These are phyloP conservation scores for Aphidoletes aphidimyza DNA, from an alignment of 2,888 invertebrate species.

Conservation along the genomic window DNA sequence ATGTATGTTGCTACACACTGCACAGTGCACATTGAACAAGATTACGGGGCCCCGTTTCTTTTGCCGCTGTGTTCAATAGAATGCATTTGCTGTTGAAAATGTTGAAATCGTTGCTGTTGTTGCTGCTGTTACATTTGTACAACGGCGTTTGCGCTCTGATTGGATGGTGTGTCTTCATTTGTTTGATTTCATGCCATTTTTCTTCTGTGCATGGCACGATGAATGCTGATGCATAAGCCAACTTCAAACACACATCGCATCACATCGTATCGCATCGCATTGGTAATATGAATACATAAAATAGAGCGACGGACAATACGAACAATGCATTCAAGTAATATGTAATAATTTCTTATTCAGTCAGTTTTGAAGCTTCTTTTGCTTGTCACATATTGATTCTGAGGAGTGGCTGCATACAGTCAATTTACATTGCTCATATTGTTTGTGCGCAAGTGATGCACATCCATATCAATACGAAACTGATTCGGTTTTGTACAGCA, in stretches of 20 bases:
- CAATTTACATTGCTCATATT: neutral
- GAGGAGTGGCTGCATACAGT: neutral
- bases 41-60: neutral
- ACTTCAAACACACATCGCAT: neutral
- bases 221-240: constrained; percentile 7
- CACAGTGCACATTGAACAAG: neutral
- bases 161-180: neutral
- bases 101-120: neutral
- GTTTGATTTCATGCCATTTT: neutral
- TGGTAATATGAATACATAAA: neutral
- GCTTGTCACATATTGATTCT: constrained; percentile 3
- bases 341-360: too few species aligned
- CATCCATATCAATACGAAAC: too few species aligned
- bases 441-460: neutral
- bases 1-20: too few species aligned
- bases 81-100: too few species aligned
- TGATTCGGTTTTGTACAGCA: too few species aligned
- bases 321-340: neutral
- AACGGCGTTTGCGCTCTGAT: neutral
- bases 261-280: neutral
- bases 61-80: neutral
- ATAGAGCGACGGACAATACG: neutral
- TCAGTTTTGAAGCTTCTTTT: neutral
- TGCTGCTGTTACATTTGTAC: too few species aligned
- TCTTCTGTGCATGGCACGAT: too few species aligned